phyloP scores from a whole-genome alignment of 2,113 vertebrate genomes.

The Hepsetus odoe region DNA sequence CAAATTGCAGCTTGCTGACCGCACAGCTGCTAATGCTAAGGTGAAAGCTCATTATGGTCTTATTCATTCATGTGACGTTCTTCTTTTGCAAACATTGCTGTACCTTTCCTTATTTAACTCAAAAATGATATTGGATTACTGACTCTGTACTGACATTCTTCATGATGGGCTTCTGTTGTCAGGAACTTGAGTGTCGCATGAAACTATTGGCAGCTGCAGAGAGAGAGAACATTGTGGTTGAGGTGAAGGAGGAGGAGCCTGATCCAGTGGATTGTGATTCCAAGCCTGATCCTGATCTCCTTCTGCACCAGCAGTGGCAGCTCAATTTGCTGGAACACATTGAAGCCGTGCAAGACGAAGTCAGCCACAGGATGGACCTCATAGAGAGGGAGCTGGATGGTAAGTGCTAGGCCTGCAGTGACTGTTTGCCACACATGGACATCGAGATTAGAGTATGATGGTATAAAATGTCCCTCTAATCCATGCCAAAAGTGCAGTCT shows the following conservation, averaged over 20 bases:
- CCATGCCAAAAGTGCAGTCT: too few relatives aligned
- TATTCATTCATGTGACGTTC: neutral
- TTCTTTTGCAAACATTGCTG: too few relatives aligned
- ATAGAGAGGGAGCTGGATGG: slow-evolving; percentile 96
- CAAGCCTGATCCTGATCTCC: slow-evolving; percentile 73
- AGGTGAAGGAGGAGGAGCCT: slow-evolving; percentile 73
- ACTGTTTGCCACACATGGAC: too few relatives aligned
- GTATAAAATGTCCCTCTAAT: neutral
- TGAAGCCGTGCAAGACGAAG: slow-evolving; percentile 91
- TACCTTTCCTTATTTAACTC: too few relatives aligned
- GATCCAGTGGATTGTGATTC: slow-evolving; percentile 69
- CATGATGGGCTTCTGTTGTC: neutral
- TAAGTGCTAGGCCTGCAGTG: slow-evolving; percentile 59
- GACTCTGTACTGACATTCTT: neutral
- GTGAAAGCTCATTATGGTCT: neutral
- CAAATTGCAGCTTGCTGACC: slow-evolving; percentile 65
- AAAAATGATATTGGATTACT: too few relatives aligned
- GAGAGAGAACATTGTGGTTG: slow-evolving; percentile 69
- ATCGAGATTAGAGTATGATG: too few relatives aligned
- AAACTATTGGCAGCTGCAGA: slow-evolving; percentile 46
- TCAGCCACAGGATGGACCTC: slow-evolving; percentile 93
- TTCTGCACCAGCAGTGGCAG: slow-evolving; percentile 85
- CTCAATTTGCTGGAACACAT: slow-evolving; percentile 92
- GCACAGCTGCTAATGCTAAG: slow-evolving; percentile 23
- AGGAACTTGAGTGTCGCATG: slow-evolving; percentile 55